Base-by-base conservation (phyloP, 2,888 invertebrate genomes). In the Apotomis betuletana region DNA sequence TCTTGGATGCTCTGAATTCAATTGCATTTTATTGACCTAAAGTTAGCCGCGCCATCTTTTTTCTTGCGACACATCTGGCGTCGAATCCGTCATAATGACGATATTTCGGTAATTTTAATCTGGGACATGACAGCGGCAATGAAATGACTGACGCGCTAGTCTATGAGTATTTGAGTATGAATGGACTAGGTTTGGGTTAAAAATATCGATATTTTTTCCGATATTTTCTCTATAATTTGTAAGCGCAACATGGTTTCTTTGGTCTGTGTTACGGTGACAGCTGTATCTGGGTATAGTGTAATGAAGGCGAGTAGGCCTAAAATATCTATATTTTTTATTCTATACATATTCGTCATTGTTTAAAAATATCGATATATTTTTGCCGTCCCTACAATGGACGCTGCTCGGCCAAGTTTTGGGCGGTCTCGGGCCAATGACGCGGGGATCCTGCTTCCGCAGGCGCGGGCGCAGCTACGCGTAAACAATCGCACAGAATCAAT, bases 371-470 rank as follows among this genome's bases (percentile, higher is more conserved):
- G 27, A 27, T 27, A 27, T 27, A 27, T 27, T 27, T 27, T 27
- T 27, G 27, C 27, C 27, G 27, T 27, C 27, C 27, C 27, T 27
- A 27, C 27, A 27, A 27, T 27, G 27, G 27, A 79, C 79, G 81
- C 81, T 77, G 75, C 78, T 78, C 83, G 83, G 86, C 90, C 83
- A 87, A 90, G 85, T 87, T 88, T 88, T 84, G 79, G 80, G 77
- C 79, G 81, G 85, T 81, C 81, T 82, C 81, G 82, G 87, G 82
- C 89, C 91, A 92, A 92, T 92, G 92, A 87, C 86, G 92, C 92
- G 92, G 84, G 89, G 88, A 89, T 92, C 92, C 92, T 80, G 87
- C 85, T 89, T 91, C 92, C 91, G 92, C 88, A 81, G 82, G 82
- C 90, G 85, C 83, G 80, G 80, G 80, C 85, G 83, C 81, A 83